Evolutionary conservation across 2,113 vertebrate species (phyloP).

Genomic region (cat (Felis catus)): F.catus_Fca126_mat1.0 CM031424.1:12411501-12412000

Average conservation of each 20-base stretch:
- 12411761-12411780: background rate
- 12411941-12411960: background rate
- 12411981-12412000: background rate
- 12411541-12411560: constrained; percentile 6
- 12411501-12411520: background rate
- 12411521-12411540: background rate
- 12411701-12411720: background rate
- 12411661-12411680: background rate
- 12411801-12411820: background rate
- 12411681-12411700: background rate
- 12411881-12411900: constrained; percentile 1
- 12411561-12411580: background rate
- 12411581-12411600: background rate
- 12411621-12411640: background rate
- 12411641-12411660: background rate
- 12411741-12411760: background rate
- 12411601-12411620: background rate
- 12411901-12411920: background rate
- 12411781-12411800: background rate
- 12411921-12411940: background rate
- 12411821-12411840: background rate
- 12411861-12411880: background rate
- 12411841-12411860: constrained; percentile 1
- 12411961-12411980: background rate
- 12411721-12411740: background rate